phyloP scores from a whole-genome alignment of 53 echinoderm and acorn worm species.

The Astropecten irregularis region DNA sequence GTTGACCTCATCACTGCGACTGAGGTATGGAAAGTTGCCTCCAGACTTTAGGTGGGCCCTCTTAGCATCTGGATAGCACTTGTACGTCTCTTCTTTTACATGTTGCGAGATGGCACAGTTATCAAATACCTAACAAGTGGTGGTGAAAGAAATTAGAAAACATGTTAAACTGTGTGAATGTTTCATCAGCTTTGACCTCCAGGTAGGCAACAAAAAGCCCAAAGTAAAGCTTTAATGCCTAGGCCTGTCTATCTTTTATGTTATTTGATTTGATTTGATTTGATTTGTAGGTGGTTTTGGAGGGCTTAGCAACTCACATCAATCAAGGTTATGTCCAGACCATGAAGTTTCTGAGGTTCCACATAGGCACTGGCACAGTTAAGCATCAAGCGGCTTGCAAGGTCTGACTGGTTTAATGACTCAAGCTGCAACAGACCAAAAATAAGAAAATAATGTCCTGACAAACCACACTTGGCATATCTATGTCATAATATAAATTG shows the following conservation, averaged over 20 bases:
- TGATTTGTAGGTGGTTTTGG: no score
- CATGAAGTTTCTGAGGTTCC: constrained; percentile 92
- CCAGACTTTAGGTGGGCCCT: constrained; percentile 94
- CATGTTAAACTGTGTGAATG: background rate
- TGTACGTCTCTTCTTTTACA: constrained; percentile 93
- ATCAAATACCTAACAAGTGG: constrained; percentile 80
- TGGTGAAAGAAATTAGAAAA: no score
- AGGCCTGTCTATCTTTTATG: no score
- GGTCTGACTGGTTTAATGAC: constrained; percentile 75
- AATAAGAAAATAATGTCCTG: background rate
- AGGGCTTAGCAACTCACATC: constrained; percentile 99
- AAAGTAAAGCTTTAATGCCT: no score
- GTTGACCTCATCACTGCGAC: constrained; percentile 93
- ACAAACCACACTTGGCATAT: no score
- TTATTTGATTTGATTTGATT: no score
- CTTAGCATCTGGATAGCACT: constrained; percentile 93
- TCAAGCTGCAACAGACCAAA: constrained; percentile 71
- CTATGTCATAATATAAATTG: no score
- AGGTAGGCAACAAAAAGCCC: no score
- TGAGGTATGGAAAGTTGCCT: constrained; percentile 96
- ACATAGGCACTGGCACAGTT: constrained; percentile 95
- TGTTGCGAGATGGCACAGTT: constrained; percentile 90
- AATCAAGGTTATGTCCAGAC: constrained; percentile 87
- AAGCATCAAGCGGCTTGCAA: constrained; percentile 89
- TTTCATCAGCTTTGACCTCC: no score